Evolutionary conservation across 2,113 vertebrate genomes (phyloP).

Genomic region (Gnathonemus echidnorhynchus): DNA sequence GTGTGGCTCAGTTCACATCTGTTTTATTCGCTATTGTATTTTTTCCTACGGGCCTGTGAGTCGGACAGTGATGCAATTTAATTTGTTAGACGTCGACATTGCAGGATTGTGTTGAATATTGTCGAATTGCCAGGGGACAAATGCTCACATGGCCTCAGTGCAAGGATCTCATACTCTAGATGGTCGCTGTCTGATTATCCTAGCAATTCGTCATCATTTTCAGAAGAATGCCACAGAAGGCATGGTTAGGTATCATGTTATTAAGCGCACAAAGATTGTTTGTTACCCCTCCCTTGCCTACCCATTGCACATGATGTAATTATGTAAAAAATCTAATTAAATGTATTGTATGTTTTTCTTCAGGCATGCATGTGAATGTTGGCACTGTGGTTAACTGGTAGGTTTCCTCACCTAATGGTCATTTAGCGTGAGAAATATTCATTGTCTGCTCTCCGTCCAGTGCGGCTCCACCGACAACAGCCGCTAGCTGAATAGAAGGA

Average conservation of each 20-base stretch:
- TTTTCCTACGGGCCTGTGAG: background rate
- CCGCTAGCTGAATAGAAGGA: background rate
- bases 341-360: slow-evolving; percentile 9
- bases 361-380: background rate
- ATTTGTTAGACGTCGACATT: background rate
- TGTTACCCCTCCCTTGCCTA: background rate
- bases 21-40: background rate
- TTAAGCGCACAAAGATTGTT: slow-evolving; percentile 6
- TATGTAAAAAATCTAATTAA: background rate
- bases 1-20: background rate
- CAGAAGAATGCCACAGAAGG: background rate
- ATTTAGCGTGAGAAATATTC: background rate
- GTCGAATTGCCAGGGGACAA: background rate
- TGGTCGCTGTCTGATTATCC: background rate
- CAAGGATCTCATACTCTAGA: background rate
- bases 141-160: background rate
- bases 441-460: background rate
- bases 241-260: background rate
- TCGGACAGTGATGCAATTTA: background rate
- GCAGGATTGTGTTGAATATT: background rate
- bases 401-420: background rate
- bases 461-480: background rate
- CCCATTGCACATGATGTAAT: slow-evolving; percentile 1
- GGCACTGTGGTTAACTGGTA: background rate
- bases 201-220: background rate